Conservation (phyloP, 1,140 invertebrate genomes). For the Trichomalopsis sarcophagae region DNA sequence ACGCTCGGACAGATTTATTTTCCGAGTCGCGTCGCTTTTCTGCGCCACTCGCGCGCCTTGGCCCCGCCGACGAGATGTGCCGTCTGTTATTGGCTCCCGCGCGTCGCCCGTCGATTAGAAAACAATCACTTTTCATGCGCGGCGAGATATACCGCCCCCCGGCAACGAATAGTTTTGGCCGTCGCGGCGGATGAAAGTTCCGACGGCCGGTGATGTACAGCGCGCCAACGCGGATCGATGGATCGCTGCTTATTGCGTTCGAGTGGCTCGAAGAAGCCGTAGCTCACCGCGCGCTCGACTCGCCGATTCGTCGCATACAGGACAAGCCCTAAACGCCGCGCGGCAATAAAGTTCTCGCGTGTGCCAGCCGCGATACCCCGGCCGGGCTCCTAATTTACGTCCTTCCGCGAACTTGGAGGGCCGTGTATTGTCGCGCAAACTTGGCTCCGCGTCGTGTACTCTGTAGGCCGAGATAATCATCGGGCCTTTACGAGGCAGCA, state of each 20-base stretch:
- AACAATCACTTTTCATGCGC: slow-evolving; percentile 22
- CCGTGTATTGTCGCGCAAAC: slow-evolving; percentile 3
- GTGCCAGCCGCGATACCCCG: not conserved
- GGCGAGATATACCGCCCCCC: not conserved
- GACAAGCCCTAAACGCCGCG: slow-evolving; percentile 26
- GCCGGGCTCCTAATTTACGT: slow-evolving; percentile 39
- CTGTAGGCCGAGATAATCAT: slow-evolving; percentile 43
- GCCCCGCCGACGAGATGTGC: not conserved
- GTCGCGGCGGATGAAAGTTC: not conserved
- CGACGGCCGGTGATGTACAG: not conserved
- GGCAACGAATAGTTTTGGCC: not conserved
- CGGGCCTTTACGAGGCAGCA: slow-evolving; percentile 29
- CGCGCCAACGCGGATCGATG: not conserved
- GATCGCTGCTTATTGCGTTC: not conserved
- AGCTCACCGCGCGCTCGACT: not conserved
- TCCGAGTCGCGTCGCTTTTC: not conserved
- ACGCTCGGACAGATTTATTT: slow-evolving; percentile 40
- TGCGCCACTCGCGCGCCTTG: not conserved
- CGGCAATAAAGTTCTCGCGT: slow-evolving; percentile 29
- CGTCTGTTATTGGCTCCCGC: slow-evolving; percentile 6
- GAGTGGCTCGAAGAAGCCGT: not conserved
- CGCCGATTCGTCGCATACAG: slow-evolving; percentile 15
- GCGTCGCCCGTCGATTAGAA: slow-evolving; percentile 4
- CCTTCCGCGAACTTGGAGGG: slow-evolving; percentile 11
- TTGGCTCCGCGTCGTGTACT: not conserved